Percentiles rank a stretch among this genome's conserved stretches.
Evolutionary conservation across 1,140 invertebrate species (phyloP).

Genomic region (Colletes gigas): DNA sequence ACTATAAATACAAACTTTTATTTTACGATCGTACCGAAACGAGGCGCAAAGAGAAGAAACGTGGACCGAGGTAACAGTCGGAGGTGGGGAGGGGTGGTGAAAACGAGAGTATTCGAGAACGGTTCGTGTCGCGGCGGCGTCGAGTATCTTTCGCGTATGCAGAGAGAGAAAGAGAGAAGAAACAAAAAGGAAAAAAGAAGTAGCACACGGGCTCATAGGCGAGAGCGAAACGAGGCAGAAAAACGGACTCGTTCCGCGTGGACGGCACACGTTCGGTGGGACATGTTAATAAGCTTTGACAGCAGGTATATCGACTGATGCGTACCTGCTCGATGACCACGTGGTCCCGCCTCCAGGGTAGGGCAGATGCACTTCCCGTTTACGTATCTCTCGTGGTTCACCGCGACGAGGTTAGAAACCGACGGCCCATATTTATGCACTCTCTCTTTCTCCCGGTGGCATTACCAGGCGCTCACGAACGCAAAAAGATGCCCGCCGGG

Average conservation of each 20-base stretch:
- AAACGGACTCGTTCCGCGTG: not conserved
- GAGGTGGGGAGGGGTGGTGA: too few relatives aligned
- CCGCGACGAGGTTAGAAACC: not conserved
- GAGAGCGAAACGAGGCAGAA: not conserved
- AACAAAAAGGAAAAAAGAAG: not conserved
- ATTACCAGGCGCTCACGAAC: constrained; percentile 13
- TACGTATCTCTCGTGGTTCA: not conserved
- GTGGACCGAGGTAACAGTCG: too few relatives aligned
- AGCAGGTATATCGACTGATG: constrained; percentile 51
- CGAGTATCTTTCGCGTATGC: too few relatives aligned
- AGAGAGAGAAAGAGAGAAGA: too few relatives aligned
- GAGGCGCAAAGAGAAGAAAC: not conserved
- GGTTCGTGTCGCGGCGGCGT: not conserved
- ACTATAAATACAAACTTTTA: not conserved
- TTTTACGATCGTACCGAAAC: not conserved
- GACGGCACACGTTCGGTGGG: not conserved
- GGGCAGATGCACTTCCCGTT: constrained; percentile 34
- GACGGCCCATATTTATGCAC: not conserved
- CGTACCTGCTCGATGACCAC: constrained; percentile 60
- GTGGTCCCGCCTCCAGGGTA: constrained; percentile 58
- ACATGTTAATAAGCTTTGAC: constrained; percentile 51
- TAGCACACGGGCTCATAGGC: not conserved
- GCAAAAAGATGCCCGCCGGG: constrained; percentile 57
- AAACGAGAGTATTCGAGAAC: not conserved
- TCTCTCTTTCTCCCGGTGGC: constrained; percentile 16